Percentiles rank a stretch among this genome's conserved stretches.
Conservation (phyloP, 2,113 vertebrate genomes). For the Spilogale gracilis region DNA sequence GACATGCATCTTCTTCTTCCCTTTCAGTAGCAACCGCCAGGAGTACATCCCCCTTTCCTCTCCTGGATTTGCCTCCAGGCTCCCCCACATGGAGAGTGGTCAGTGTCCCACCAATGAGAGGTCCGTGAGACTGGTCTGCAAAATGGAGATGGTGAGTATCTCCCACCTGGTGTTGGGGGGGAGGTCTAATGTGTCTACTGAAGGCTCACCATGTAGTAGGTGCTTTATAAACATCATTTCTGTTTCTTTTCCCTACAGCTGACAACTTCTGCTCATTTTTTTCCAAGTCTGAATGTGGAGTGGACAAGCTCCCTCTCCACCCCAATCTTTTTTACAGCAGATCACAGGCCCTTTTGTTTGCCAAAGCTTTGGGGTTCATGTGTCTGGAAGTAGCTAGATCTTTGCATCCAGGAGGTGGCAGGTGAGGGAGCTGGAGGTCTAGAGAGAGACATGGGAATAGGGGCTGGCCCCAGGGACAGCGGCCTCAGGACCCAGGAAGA, state of each 20-base stretch:
- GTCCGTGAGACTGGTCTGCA: neutral
- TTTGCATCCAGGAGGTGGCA: accelerated
- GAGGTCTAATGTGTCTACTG: neutral
- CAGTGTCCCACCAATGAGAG: neutral
- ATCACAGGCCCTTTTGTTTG: neutral
- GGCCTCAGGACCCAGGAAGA: neutral
- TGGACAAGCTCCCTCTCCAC: too few relatives aligned
- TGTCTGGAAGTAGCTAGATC: neutral
- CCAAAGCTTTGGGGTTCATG: neutral
- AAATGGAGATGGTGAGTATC: neutral
- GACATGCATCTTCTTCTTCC: neutral
- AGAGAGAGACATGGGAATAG: neutral
- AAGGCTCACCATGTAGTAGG: neutral
- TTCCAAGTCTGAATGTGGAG: neutral
- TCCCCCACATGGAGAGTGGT: neutral
- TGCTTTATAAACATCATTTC: neutral
- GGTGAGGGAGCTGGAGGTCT: too few relatives aligned
- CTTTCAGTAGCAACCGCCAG: neutral
- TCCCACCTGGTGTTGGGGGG: neutral
- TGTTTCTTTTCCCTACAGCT: neutral
- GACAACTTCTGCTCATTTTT: neutral
- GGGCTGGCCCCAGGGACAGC: neutral
- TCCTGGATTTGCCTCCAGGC: neutral
- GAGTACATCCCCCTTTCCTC: neutral
- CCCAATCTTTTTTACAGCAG: neutral